Base-by-base conservation (phyloP, 2,888 invertebrate genomes). In the Acrocyrtus sp. region DNA sequence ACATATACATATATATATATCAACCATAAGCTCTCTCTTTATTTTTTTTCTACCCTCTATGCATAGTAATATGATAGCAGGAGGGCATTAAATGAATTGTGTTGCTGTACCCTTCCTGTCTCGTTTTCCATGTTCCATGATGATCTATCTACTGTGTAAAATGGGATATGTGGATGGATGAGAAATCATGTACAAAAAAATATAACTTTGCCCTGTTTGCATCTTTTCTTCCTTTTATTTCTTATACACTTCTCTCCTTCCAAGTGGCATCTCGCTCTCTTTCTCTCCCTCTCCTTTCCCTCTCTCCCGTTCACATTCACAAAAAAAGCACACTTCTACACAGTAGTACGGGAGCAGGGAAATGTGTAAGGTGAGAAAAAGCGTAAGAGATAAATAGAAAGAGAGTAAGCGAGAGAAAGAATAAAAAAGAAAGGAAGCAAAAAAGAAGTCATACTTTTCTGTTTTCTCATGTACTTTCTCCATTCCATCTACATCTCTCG, bases 391-490 rank as follows among this genome's bases (percentile, higher is more conserved):
- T 27, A 17, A 51, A 17, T 24, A 26, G 8, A 10, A 8, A 10
- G 10, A n/a, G n/a, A 51, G 26, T 10, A 47, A 12, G 47, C 17
- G 21, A 10, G 21, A 17, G 47, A 47, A 19, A 21, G 21, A 17
- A 12, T 12, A 5, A 47, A 47, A 47, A 47, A 26, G 54, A 54
- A 34, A 54, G 54, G 22, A 24, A 54, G 34, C 27, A 54, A 34
- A 54, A 54, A 54, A 21, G 34, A 34, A 17, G 21, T 29, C 17
- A 34, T 54, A 54, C 3, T 34, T 54, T 19, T 54, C 34, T 8
- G 54, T 54, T 54, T 54, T 54, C 54, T 34, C 54, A 29, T 51
- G 26, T 54, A 54, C 54, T 54, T 54, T 54, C 54, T 43, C 63
- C n/a, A n/a, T n/a, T n/a, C n/a, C n/a, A n/a, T 61, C 39, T n/a